A percentile compares a stretch with the other conserved stretches of the same genome.
Evolutionary conservation across 2,888 invertebrate genomes (phyloP).

Genomic region (Sericinus montela): DNA sequence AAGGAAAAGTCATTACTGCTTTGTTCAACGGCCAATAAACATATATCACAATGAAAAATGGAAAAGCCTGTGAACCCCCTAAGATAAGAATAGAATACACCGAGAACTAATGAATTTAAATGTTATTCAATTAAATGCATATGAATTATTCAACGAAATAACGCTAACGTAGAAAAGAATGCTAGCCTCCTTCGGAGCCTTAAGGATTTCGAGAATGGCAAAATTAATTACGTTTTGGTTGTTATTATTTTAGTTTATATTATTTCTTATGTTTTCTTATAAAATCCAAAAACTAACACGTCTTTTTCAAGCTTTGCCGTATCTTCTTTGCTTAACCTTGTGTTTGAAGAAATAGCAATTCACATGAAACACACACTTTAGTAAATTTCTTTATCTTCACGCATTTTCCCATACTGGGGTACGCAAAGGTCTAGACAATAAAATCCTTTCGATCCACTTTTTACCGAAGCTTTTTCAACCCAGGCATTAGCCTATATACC

Average conservation of each 20-base stretch:
- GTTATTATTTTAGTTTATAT: not conserved
- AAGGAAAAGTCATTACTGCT: constrained; percentile 1
- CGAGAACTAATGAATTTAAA: constrained; percentile 64
- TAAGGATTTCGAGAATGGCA: constrained; percentile 44
- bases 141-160: constrained; percentile 68
- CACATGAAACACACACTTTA: too few relatives aligned
- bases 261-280: not conserved
- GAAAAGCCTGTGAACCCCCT: constrained; percentile 25
- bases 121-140: constrained; percentile 72
- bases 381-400: too few relatives aligned
- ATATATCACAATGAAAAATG: constrained; percentile 22
- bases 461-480: too few relatives aligned
- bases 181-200: constrained; percentile 47
- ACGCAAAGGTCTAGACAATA: too few relatives aligned
- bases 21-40: constrained; percentile 2
- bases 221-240: constrained; percentile 58
- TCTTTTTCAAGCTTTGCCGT: too few relatives aligned
- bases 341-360: too few relatives aligned
- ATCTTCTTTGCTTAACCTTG: too few relatives aligned
- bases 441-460: too few relatives aligned
- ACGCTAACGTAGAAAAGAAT: constrained; percentile 66
- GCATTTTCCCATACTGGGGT: too few relatives aligned
- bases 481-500: too few relatives aligned
- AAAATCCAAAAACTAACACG: not conserved
- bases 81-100: constrained; percentile 26